Evolutionary conservation across 2,113 vertebrate genomes (phyloP).

Genomic region (Seriola rivoliana): DNA sequence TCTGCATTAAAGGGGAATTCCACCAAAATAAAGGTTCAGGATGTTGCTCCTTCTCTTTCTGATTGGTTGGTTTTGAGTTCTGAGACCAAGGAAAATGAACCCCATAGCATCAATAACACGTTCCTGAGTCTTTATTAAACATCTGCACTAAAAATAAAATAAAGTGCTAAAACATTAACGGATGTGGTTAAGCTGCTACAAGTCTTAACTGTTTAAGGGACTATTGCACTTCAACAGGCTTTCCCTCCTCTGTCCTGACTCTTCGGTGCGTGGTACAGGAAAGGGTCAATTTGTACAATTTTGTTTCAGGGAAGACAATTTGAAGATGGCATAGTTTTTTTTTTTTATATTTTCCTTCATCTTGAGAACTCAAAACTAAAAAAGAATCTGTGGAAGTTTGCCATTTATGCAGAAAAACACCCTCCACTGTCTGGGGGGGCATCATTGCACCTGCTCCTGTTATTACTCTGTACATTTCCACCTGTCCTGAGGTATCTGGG

Average conservation of each 20-base stretch:
- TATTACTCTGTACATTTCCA: background rate
- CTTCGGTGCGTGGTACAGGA: background rate
- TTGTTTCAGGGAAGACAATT: constrained; percentile 55
- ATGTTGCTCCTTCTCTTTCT: background rate
- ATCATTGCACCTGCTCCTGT: constrained; percentile 20
- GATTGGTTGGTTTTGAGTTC: constrained; percentile 45
- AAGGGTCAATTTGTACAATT: background rate
- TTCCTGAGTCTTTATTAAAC: constrained; percentile 75
- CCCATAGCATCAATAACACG: constrained; percentile 42
- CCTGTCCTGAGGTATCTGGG: constrained; percentile 18
- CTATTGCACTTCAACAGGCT: constrained; percentile 61
- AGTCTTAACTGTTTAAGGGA: constrained; percentile 62
- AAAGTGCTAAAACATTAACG: constrained; percentile 59
- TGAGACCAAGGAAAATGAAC: constrained; percentile 48
- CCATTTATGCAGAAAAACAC: background rate
- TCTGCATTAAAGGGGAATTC: constrained; percentile 57
- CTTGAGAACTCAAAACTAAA: constrained; percentile 11
- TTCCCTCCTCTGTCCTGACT: background rate
- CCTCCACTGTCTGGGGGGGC: background rate
- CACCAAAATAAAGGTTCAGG: background rate
- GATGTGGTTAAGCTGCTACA: constrained; percentile 67
- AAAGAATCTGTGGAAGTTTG: background rate
- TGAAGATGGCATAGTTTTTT: constrained; percentile 8
- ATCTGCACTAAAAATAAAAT: constrained; percentile 49
- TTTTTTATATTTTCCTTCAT: constrained; percentile 30